Evolutionary conservation across 2,113 vertebrate species (phyloP).

Genomic region (Podilymbus podiceps): DNA sequence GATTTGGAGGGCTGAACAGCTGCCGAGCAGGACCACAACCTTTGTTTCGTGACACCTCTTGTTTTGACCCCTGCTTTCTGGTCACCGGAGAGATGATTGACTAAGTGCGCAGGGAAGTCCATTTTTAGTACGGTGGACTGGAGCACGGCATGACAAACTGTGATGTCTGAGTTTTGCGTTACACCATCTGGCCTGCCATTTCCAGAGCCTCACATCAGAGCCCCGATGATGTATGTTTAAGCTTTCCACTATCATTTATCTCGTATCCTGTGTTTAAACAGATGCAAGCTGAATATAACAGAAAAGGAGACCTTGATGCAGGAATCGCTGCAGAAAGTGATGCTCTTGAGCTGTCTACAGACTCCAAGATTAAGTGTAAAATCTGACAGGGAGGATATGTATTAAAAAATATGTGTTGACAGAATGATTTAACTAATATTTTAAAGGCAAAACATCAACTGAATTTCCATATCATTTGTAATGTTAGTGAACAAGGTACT

Average conservation of each 20-base stretch:
- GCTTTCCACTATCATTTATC: slow-evolving; percentile 67
- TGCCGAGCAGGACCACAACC: slow-evolving; percentile 33
- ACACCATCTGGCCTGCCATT: slow-evolving; percentile 63
- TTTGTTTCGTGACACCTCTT: slow-evolving; percentile 36
- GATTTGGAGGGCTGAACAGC: slow-evolving; percentile 57
- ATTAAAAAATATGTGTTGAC: slow-evolving; percentile 70
- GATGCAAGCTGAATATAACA: slow-evolving; percentile 63
- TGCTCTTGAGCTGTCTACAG: slow-evolving; percentile 62
- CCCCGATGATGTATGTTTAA: slow-evolving; percentile 66
- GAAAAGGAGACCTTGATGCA: slow-evolving; percentile 65
- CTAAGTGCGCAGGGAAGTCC: slow-evolving; percentile 23
- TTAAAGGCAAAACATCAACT: slow-evolving; percentile 66
- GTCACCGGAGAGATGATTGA: slow-evolving; percentile 46
- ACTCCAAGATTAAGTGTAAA: slow-evolving; percentile 62
- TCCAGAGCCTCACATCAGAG: slow-evolving; percentile 61
- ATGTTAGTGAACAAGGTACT: slow-evolving; percentile 33
- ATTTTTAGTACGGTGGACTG: slow-evolving; percentile 43
- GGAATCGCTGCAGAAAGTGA: slow-evolving; percentile 10
- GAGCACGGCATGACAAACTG: slow-evolving; percentile 58
- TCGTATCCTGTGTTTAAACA: slow-evolving; percentile 56
- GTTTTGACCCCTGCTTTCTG: slow-evolving; percentile 49
- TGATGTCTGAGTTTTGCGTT: slow-evolving; percentile 39
- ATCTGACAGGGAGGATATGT: slow-evolving; percentile 65
- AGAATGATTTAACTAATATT: slow-evolving; percentile 68
- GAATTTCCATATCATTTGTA: slow-evolving; percentile 56